These are phyloP conservation scores for Contarinia nasturtii DNA, from an alignment of 1,140 invertebrate species.

Conservation along the genomic window DNA sequence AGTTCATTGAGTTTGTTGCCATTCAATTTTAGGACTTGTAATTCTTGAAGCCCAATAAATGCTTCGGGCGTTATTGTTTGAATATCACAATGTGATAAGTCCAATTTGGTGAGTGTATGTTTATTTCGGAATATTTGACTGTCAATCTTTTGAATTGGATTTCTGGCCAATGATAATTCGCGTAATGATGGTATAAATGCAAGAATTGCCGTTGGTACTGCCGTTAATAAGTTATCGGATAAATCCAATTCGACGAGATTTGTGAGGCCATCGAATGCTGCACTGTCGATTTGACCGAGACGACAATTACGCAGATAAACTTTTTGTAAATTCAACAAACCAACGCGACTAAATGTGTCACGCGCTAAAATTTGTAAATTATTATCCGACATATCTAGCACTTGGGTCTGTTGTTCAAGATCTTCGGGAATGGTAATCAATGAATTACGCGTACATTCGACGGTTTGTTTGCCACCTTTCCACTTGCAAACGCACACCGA, in stretches of 20 bases:
- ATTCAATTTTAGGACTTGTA: constrained; percentile 67
- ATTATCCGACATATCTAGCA: constrained; percentile 72
- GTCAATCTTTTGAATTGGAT: constrained; percentile 62
- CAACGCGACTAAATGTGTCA: constrained; percentile 59
- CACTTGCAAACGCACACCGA: constrained; percentile 74
- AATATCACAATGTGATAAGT: constrained; percentile 64
- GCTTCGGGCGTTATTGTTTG: constrained; percentile 53
- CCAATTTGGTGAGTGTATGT: constrained; percentile 60
- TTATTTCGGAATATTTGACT: constrained; percentile 53
- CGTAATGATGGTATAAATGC: constrained; percentile 56
- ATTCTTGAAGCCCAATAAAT: constrained; percentile 51
- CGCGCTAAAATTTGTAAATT: constrained; percentile 60
- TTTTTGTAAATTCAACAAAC: constrained; percentile 68
- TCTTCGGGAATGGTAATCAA: constrained; percentile 63
- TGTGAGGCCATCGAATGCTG: constrained; percentile 62
- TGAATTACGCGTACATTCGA: constrained; percentile 67
- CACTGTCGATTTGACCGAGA: constrained; percentile 64
- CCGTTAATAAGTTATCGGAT: constrained; percentile 58
- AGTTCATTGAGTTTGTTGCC: constrained; percentile 59
- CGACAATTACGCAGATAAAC: constrained; percentile 64
- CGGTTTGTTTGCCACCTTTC: constrained; percentile 80
- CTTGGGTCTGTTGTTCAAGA: constrained; percentile 72
- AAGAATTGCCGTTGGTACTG: constrained; percentile 59
- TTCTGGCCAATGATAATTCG: constrained; percentile 57
- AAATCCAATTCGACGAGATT: constrained; percentile 79